phyloP scores from a whole-genome alignment of 1,140 invertebrate species.

The Globodera rostochiensis region DNA sequence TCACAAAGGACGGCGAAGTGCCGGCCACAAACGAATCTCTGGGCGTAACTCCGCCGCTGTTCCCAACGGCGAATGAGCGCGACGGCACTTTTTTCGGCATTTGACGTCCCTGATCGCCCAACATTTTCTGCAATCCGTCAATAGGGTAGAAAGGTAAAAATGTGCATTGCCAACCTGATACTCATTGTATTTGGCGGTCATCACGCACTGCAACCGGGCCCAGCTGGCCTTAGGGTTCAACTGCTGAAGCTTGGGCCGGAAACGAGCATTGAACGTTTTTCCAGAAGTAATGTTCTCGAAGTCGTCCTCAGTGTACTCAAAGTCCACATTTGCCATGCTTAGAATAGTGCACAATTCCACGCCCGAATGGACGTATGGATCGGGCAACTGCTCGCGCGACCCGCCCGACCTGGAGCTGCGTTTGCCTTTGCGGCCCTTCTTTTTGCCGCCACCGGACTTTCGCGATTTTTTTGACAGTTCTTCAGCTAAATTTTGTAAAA shows the following conservation, averaged over 20 bases:
- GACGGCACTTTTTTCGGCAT: slow-evolving; percentile 26
- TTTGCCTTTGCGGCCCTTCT: slow-evolving; percentile 32
- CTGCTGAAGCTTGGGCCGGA: slow-evolving; percentile 45
- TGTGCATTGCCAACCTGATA: slow-evolving; percentile 31
- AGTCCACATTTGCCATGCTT: slow-evolving; percentile 38
- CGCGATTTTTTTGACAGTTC: slow-evolving; percentile 23
- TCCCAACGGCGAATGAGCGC: slow-evolving; percentile 15
- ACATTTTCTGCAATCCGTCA: not conserved
- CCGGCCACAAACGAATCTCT: not conserved
- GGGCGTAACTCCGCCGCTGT: slow-evolving; percentile 17
- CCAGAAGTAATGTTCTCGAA: slow-evolving; percentile 47
- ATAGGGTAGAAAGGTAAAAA: not conserved
- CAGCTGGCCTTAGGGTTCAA: slow-evolving; percentile 39
- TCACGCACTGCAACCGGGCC: slow-evolving; percentile 39
- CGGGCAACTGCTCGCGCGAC: slow-evolving; percentile 27
- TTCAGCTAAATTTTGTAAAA: not conserved
- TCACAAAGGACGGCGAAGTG: slow-evolving; percentile 9
- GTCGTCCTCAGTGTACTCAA: slow-evolving; percentile 51
- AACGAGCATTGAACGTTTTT: slow-evolving; percentile 39
- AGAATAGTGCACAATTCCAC: slow-evolving; percentile 37
- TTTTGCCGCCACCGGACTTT: slow-evolving; percentile 23
- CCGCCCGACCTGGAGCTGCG: slow-evolving; percentile 4
- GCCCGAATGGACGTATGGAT: slow-evolving; percentile 31
- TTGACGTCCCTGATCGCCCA: slow-evolving; percentile 27
- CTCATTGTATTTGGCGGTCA: slow-evolving; percentile 47